Conservation (phyloP, 2,113 vertebrate species). For the Burhinus oedicnemus region DNA sequence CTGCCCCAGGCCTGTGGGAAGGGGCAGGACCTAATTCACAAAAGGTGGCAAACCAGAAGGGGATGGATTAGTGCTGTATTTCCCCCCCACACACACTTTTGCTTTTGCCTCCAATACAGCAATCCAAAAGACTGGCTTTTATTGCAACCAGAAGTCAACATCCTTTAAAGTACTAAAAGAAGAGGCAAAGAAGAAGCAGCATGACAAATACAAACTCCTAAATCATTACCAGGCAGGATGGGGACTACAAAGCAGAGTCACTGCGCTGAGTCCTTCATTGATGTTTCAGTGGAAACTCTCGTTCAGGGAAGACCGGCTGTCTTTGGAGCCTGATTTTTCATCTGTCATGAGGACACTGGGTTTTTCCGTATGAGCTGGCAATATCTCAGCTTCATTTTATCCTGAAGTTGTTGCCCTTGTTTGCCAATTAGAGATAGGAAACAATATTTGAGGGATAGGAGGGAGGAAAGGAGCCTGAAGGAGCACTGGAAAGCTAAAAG, state of each 20-base stretch:
- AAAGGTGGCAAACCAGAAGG: background rate
- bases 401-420: background rate
- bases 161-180: background rate
- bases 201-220: background rate
- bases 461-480: background rate
- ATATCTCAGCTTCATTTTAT: background rate
- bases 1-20: background rate
- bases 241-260: background rate
- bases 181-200: background rate
- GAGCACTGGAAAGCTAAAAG: background rate
- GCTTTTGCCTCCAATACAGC: background rate
- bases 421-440: background rate
- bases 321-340: background rate
- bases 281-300: background rate
- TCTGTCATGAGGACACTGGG: background rate
- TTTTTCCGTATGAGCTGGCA: background rate
- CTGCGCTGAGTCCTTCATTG: background rate
- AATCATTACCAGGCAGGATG: background rate
- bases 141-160: background rate
- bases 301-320: background rate
- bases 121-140: background rate
- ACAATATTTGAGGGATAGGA: background rate
- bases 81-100: background rate
- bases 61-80: background rate
- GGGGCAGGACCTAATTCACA: background rate